Base-by-base conservation (phyloP, 2,113 vertebrate genomes). In the Pelobates fuscus region DNA sequence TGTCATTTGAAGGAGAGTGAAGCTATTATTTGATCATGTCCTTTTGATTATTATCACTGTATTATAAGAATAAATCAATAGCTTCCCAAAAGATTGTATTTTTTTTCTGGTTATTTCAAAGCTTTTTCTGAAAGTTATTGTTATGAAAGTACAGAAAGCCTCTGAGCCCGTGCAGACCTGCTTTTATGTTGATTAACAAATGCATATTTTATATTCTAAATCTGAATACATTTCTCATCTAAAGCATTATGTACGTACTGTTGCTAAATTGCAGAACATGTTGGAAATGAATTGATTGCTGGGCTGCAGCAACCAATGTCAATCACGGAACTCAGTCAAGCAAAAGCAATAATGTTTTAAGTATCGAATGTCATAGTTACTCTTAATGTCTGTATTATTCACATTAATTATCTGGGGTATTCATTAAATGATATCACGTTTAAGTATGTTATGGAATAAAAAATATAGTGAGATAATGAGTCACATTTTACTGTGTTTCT, bases 71-170 rank as follows among this genome's bases (percentile, higher is more conserved):
- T 37, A 0, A 77, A 81, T 77, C 66, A 67, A 5, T 76, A 76
- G 57, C 71, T 60, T 71, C 32, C 26, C 32, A 20, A 37, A 0
- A 79, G 23, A 41, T 63, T 70, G 1, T 26, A 3, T 15, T 37
- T 6, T 60, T 15, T 14, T 21, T 71, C 49, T 59, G 78, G 20
- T 54, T 57, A 26, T 44, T 74, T 6, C 52, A 58, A 18, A 70
- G 21, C 49, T 20, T 52, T 69, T 44, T 77, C 76, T 69, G 71
- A 78, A 78, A 78, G 21, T 77, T 66, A 66, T 63, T 43, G 77
- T 75, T 71, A 79, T 67, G 71, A 26, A 80, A 59, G 21, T 15
- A 4, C 30, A 43, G 67, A 78, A 25, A 77, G 49, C 26, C 64
- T 79, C 59, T 55, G 17, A 60, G 0, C 60, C 32, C 6, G 67